Percentiles rank a stretch among this genome's conserved stretches.
These are phyloP conservation scores for Triplophysa dalaica DNA, from an alignment of 2,113 vertebrate species.

Conservation along the genomic window DNA sequence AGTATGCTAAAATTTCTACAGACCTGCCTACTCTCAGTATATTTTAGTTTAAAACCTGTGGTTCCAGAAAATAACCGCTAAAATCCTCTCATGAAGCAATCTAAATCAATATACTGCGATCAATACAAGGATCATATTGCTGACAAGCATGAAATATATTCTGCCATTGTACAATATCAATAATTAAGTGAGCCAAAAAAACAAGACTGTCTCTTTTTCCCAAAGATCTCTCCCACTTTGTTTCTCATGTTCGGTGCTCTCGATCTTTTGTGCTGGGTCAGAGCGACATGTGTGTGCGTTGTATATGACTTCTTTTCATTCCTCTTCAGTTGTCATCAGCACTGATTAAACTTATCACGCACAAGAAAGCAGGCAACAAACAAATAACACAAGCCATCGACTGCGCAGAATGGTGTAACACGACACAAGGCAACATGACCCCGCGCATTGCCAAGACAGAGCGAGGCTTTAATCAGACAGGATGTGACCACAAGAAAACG, in stretches of 20 bases:
- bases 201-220: constrained; percentile 30
- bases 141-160: constrained; percentile 57
- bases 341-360: constrained; percentile 51
- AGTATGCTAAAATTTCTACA: neutral
- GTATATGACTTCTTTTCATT: constrained; percentile 68
- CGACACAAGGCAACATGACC: constrained; percentile 29
- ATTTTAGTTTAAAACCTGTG: neutral
- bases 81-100: constrained; percentile 33
- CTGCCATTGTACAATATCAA: constrained; percentile 58
- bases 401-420: neutral
- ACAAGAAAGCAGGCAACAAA: neutral
- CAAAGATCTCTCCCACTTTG: constrained; percentile 26
- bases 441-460: constrained; percentile 7
- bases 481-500: constrained; percentile 21
- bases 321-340: constrained; percentile 69
- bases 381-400: constrained; percentile 1
- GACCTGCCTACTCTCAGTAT: neutral
- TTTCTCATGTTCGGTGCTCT: constrained; percentile 28
- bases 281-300: neutral
- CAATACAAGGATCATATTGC: constrained; percentile 59
- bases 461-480: neutral
- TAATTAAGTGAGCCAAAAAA: constrained; percentile 56
- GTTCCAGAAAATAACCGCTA: constrained; percentile 19
- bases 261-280: neutral
- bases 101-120: constrained; percentile 53